Evolutionary conservation across 92 coral and sea anemone genomes (phyloP).

Genomic region (Epizoanthus ramosus): DNA sequence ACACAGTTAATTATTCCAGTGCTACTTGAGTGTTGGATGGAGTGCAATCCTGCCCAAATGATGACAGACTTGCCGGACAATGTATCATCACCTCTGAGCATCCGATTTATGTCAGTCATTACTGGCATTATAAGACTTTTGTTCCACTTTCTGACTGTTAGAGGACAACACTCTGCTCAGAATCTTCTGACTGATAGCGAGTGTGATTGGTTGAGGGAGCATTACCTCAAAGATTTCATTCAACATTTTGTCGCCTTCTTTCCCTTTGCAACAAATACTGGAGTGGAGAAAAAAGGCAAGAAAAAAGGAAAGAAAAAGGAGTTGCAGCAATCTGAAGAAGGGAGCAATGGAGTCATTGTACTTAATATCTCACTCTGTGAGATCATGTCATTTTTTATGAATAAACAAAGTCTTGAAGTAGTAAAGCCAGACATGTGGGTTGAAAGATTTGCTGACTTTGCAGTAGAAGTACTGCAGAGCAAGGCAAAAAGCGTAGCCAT

Average conservation of each 20-base stretch:
- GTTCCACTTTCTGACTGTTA: conserved; percentile 48
- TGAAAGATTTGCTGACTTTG: conserved; percentile 62
- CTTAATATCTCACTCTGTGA: conserved; percentile 74
- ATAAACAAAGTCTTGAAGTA: conserved; percentile 25
- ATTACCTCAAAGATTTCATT: conserved; percentile 65
- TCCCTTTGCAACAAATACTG: conserved; percentile 57
- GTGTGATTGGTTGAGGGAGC: conserved; percentile 35
- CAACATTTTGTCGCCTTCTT: conserved; percentile 77
- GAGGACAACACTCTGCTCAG: conserved; percentile 12
- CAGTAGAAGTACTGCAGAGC: conserved; percentile 46
- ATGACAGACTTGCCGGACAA: conserved; percentile 67
- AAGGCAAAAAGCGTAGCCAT: conserved; percentile 39
- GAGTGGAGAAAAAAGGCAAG: conserved; percentile 45
- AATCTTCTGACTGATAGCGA: neutral
- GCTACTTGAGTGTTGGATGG: conserved; percentile 91
- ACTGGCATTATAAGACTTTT: conserved; percentile 71
- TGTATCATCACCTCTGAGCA: conserved; percentile 46
- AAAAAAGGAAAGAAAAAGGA: conserved; percentile 51
- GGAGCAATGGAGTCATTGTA: conserved; percentile 13
- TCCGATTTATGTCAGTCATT: conserved; percentile 67
- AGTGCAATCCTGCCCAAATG: conserved; percentile 86
- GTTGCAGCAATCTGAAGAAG: conserved; percentile 21
- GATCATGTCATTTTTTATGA: conserved; percentile 57
- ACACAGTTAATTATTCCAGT: conserved; percentile 72
- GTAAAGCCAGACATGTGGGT: conserved; percentile 23